Percentiles rank a stretch among this genome's conserved stretches.
These are phyloP conservation scores for Salvelinus sp. DNA, from an alignment of 2,113 vertebrate genomes.

Conservation along the genomic window DNA sequence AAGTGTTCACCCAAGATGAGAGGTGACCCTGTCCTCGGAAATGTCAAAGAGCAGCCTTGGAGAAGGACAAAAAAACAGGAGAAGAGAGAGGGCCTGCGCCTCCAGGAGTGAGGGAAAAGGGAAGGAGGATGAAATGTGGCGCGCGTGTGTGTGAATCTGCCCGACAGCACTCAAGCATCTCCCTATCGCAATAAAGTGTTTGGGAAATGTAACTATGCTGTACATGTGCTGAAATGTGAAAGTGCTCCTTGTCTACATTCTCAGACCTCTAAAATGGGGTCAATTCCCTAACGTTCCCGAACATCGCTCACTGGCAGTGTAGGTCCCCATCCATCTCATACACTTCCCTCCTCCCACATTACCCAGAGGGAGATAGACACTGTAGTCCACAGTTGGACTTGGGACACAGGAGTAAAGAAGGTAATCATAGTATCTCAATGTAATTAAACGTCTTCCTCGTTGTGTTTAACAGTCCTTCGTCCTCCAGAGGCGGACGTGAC, in stretches of 20 bases:
- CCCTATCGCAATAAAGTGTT: too few relatives aligned
- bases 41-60: conserved; percentile 4
- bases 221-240: not conserved
- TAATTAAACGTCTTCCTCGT: not conserved
- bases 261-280: not conserved
- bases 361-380: not conserved
- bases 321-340: too few relatives aligned
- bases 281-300: not conserved
- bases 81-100: not conserved
- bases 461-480: not conserved
- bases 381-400: not conserved
- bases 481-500: not conserved
- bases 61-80: not conserved
- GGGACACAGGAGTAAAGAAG: not conserved
- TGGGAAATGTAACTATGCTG: too few relatives aligned
- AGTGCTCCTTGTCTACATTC: not conserved
- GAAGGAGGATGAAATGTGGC: not conserved
- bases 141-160: too few relatives aligned
- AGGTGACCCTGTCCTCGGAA: not conserved
- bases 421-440: not conserved
- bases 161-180: too few relatives aligned
- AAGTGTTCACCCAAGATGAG: not conserved
- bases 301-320: too few relatives aligned
- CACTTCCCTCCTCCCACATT: not conserved
- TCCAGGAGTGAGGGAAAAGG: conserved; percentile 11